Evolutionary conservation across 1,140 invertebrate species (phyloP).

Genomic region (Anoplolepis gracilipes): DNA sequence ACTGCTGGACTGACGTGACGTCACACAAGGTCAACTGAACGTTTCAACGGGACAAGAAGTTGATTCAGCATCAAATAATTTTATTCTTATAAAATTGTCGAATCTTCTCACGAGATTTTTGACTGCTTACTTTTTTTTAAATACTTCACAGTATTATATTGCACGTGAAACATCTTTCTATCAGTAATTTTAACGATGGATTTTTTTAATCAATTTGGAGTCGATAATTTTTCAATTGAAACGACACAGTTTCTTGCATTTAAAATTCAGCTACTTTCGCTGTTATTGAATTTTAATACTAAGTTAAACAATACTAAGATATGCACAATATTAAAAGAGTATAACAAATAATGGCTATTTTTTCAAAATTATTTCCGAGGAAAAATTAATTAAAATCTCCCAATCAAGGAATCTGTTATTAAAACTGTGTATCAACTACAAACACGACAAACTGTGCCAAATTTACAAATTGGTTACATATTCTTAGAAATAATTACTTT

Average conservation of each 20-base stretch:
- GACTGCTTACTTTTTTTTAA: no score
- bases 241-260: not conserved
- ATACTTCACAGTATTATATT: not conserved
- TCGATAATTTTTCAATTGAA: not conserved
- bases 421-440: not conserved
- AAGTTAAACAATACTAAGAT: not conserved
- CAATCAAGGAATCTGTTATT: not conserved
- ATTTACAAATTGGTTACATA: conserved; percentile 4
- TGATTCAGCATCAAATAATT: conserved; percentile 70
- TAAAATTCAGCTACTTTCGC: not conserved
- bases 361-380: not conserved
- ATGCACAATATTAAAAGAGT: conserved; percentile 6
- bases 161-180: not conserved
- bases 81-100: conserved; percentile 53
- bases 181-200: not conserved
- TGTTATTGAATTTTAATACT: conserved; percentile 7
- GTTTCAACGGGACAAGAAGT: conserved; percentile 66
- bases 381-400: not conserved
- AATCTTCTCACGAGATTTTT: not conserved
- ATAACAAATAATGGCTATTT: not conserved
- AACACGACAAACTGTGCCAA: not conserved
- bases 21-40: conserved; percentile 70
- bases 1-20: conserved; percentile 66
- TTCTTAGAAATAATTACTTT: conserved; percentile 4
- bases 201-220: not conserved